Evolutionary conservation across 2,888 invertebrate species (phyloP).

Genomic region (Spialia ferax): DNA sequence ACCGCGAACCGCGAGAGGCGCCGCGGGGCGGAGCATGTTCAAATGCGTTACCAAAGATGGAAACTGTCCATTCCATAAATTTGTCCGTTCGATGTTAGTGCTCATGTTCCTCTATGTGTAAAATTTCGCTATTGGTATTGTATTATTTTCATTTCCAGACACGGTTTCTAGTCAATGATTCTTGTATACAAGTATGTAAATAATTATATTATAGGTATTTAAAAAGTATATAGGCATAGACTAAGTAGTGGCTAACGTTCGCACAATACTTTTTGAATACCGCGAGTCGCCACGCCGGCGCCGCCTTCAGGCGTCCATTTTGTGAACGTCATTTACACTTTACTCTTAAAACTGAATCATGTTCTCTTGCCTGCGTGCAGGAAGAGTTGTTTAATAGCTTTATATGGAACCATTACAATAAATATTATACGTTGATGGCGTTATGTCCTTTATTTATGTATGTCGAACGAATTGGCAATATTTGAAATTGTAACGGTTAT

Average conservation of each 20-base stretch:
- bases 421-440: conserved; percentile 35
- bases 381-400: conserved; percentile 29
- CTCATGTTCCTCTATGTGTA: conserved; percentile 66
- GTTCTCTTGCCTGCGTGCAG: conserved; percentile 31
- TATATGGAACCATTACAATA: conserved; percentile 29
- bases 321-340: conserved; percentile 21
- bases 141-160: conserved; percentile 67
- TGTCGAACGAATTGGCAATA: conserved; percentile 49
- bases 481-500: conserved; percentile 54
- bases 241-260: conserved; percentile 70
- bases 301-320: conserved; percentile 6
- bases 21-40: conserved; percentile 57
- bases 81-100: conserved; percentile 50
- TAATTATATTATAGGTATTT: conserved; percentile 68
- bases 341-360: conserved; percentile 11
- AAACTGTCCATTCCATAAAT: conserved; percentile 67
- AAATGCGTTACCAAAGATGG: conserved; percentile 81
- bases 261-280: conserved; percentile 72
- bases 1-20: too few species aligned
- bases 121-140: conserved; percentile 61
- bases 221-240: conserved; percentile 66
- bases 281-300: conserved; percentile 38
- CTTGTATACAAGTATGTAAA: conserved; percentile 68
- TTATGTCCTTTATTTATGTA: conserved; percentile 45
- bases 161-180: conserved; percentile 82